Evolutionary conservation across 1,140 invertebrate species (phyloP).

Genomic region (Drosophila rhopaloa): DNA sequence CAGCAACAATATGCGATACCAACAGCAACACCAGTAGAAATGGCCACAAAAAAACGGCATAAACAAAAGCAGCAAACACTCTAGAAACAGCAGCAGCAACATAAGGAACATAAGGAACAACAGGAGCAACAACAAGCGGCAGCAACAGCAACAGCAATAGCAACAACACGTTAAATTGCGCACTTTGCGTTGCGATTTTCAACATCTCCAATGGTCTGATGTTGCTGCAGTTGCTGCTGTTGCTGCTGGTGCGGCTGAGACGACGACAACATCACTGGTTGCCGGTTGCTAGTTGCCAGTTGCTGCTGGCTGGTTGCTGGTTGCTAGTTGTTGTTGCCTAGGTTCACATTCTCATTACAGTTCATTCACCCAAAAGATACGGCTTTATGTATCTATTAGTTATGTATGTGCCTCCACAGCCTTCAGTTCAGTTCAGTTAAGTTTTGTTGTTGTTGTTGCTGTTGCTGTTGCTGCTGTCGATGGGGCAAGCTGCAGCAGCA

Average conservation of each 20-base stretch:
- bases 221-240: slow-evolving; percentile 28
- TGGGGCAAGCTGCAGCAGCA: slow-evolving; percentile 33
- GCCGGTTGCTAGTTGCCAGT: slow-evolving; percentile 64
- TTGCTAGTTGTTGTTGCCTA: slow-evolving; percentile 41
- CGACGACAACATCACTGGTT: slow-evolving; percentile 29
- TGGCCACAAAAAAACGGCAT: neutral
- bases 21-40: neutral
- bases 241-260: slow-evolving; percentile 15
- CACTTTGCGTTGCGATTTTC: slow-evolving; percentile 75
- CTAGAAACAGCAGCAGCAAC: neutral
- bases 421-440: slow-evolving; percentile 39
- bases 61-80: neutral
- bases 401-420: slow-evolving; percentile 72
- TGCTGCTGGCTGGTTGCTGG: slow-evolving; percentile 44
- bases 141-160: slow-evolving; percentile 20
- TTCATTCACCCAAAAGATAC: slow-evolving; percentile 83
- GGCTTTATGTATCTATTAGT: slow-evolving; percentile 82
- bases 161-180: slow-evolving; percentile 62
- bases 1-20: neutral
- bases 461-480: slow-evolving; percentile 36
- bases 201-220: slow-evolving; percentile 61
- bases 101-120: neutral
- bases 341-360: slow-evolving; percentile 83
- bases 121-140: slow-evolving; percentile 1
- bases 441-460: slow-evolving; percentile 36